Base-by-base conservation (phyloP, 2,797 vertebrate species). In the Enteromius argenteus region DNA sequence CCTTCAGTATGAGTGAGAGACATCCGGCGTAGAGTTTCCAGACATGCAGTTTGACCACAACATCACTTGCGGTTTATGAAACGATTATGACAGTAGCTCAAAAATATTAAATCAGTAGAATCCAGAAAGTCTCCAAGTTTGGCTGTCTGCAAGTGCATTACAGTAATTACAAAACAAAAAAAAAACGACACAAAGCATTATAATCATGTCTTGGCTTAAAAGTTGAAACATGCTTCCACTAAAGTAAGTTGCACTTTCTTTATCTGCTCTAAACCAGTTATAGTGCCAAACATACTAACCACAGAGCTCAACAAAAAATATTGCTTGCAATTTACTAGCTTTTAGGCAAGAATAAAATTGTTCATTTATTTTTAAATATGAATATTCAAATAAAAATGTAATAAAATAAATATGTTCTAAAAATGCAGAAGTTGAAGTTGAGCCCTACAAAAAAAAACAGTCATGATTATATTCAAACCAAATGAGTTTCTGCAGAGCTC, bases 1-100 rank as follows among this genome's bases (percentile, higher is more conserved):
- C 84, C 82, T 83, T 71, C 83, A 86, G 84, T 83, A 74, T 44
- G 42, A 64, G 60, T 87, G 13, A 62, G 37, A 67, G 53, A 66
- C n/a, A 67, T 68, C 76, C 23, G 17, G 67, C 35, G 42, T 42
- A 17, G 10, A 51, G 56, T 77, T 75, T 76, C 81, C 72, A 83
- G 60, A 44, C 60, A 14, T 68, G 42, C 60, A 77, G 73, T 58
- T 67, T 75, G 73, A 76, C 81, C 60, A 56, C 60, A 67, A 76
- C 32, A 83, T 35, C 56, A 49, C 39, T 82, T 51, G 58, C 5
- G 14, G 44, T 74, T 82, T 82, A 74, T 66, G 30, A 82, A 74
- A 62, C 17, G 49, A 68, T 83, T 53, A 11, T 76, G 71, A 67
- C 73, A 56, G 35, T 56, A 42, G 73, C 35, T 68, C 11, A 42